These are phyloP conservation scores for Melinopterus prodromus DNA, from an alignment of 2,888 invertebrate species.

Conservation along the genomic window DNA sequence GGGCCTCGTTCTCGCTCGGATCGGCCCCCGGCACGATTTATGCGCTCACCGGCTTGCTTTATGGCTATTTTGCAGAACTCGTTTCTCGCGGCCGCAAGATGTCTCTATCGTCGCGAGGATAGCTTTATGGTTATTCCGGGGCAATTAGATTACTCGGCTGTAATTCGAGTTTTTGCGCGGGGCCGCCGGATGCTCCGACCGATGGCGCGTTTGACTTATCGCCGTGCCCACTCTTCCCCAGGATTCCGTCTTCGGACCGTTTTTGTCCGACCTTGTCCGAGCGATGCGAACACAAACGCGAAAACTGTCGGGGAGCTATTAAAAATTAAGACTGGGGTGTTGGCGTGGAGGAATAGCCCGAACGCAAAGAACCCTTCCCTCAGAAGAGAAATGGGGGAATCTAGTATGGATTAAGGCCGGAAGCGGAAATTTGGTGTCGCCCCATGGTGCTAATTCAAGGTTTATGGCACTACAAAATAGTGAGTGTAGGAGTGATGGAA, in stretches of 20 bases:
- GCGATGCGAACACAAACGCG: neutral
- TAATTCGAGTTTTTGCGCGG: constrained; percentile 58
- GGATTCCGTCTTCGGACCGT: neutral
- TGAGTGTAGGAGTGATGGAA: too few relatives aligned
- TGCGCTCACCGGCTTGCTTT: constrained; percentile 59
- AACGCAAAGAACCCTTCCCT: neutral
- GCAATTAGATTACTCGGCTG: constrained; percentile 61
- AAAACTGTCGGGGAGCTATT: neutral
- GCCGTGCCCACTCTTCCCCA: constrained; percentile 44
- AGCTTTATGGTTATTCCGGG: constrained; percentile 60
- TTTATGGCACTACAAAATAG: neutral
- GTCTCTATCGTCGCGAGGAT: constrained; percentile 61
- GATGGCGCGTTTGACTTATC: constrained; percentile 60
- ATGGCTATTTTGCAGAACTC: constrained; percentile 60
- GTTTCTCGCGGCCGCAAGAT: constrained; percentile 60
- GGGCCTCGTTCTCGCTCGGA: constrained; percentile 47
- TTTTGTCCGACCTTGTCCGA: neutral
- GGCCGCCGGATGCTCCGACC: constrained; percentile 52
- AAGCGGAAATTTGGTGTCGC: neutral
- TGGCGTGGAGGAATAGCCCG: neutral
- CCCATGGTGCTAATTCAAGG: neutral
- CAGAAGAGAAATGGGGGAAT: neutral
- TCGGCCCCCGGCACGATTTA: constrained; percentile 52
- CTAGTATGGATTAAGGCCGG: neutral
- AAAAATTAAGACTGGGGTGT: neutral